Evolutionary conservation across 2,113 vertebrate species (phyloP), one percentile per base, ranked within the genome.

Genomic region (Brachyistius frenatus): DNA sequence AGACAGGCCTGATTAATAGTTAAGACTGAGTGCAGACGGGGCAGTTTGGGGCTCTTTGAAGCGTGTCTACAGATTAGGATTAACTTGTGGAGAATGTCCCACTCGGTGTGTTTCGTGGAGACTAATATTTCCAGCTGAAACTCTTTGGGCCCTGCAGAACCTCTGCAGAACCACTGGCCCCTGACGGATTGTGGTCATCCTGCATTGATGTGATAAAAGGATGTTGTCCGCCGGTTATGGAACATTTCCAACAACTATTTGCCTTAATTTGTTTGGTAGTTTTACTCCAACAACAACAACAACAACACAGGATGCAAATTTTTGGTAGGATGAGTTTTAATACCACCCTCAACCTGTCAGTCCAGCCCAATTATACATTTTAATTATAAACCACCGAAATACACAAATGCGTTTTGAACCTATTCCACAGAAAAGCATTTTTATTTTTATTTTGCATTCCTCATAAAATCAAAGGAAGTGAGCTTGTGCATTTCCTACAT

Each of bases 21-120:
- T 78, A 65, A 87, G 71, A 65, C 85, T 58, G 61, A 53, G 53
- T 44, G 61, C 81, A 89, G 88, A 90, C 84, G 70, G 77, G 23
- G 53, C 81, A 85, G 78, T 84, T 86, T 80, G 85, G 80, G 73
- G 50, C 66, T 89, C 79, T 73, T 61, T 81, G 76, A 58, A 77
- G 76, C 73, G 62, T 87, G 88, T 87, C 82, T 89, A 5, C 86
- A 91, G 90, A 92, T 92, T 90, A 90, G 90, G 91, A 93, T 91
- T 90, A 91, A 83, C 63, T 35, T 31, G 56, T 57, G 52, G 71
- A 76, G 67, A 86, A 73, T 31, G 66, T 56, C 65, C 66, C 78
- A 23, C 50, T 76, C 58, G 7, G 33, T 80, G 57, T 79, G n/a
- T 70, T 23, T 81, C 52, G 64, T 74, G 50, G 81, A 68, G 56